Evolutionary conservation across 2,113 vertebrate genomes (phyloP).

Genomic region (Phasianus colchicus): DNA sequence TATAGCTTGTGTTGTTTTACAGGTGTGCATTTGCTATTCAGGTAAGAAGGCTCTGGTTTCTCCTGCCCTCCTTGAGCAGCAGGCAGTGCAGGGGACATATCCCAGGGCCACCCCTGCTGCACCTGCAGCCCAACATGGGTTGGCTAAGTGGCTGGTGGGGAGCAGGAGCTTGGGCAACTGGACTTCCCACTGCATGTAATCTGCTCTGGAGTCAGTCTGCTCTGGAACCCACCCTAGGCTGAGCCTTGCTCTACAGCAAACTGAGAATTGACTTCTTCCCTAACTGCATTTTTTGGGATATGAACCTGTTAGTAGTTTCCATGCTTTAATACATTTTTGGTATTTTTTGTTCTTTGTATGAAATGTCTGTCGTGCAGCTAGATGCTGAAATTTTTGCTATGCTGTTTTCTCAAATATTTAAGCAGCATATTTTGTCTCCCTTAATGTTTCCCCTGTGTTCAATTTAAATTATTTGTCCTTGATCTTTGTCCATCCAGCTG

Average conservation of each 20-base stretch:
- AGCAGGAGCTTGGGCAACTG: not conserved
- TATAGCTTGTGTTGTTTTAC: fast-evolving
- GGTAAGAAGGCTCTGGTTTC: not conserved
- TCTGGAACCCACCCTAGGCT: fast-evolving
- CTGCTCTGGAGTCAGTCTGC: not conserved
- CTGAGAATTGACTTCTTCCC: not conserved
- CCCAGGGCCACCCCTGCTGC: not conserved
- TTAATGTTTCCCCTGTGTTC: slow-evolving; percentile 66
- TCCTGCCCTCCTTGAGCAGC: not conserved
- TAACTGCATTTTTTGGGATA: not conserved
- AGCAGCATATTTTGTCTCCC: slow-evolving; percentile 29
- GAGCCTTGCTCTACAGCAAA: fast-evolving
- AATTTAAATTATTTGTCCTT: slow-evolving; percentile 67
- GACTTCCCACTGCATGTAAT: not conserved
- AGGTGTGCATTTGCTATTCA: fast-evolving
- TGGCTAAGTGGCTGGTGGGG: not conserved
- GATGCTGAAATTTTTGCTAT: slow-evolving; percentile 53
- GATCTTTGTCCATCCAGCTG: slow-evolving; percentile 48
- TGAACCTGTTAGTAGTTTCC: not conserved
- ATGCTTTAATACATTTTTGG: not conserved
- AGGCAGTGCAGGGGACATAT: not conserved
- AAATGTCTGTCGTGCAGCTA: slow-evolving; percentile 13
- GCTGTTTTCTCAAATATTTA: slow-evolving; percentile 50
- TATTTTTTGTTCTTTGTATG: slow-evolving; percentile 42
- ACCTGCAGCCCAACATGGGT: not conserved